Evolutionary conservation across 2,888 invertebrate species (phyloP).

Genomic region (Mythimna ferrago): DNA sequence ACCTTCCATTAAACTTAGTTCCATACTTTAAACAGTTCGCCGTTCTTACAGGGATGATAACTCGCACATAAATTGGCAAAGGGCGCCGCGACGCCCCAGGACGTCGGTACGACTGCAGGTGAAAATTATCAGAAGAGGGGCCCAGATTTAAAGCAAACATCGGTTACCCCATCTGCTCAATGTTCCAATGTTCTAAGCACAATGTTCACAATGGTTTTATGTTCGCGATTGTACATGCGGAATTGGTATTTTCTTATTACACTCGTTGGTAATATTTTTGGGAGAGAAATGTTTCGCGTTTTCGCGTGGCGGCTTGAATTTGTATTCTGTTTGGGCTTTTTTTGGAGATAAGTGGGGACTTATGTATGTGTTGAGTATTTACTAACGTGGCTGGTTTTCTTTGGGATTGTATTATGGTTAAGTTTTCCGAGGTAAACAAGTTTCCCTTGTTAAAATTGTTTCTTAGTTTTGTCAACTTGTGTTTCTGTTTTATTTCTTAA

Average conservation of each 20-base stretch:
- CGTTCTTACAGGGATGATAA: constrained; percentile 87
- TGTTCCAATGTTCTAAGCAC: constrained; percentile 62
- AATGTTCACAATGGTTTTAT: constrained; percentile 64
- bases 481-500: not conserved
- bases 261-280: constrained; percentile 60
- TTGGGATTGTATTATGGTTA: not conserved
- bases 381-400: not conserved
- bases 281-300: constrained; percentile 47
- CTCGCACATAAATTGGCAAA: constrained; percentile 85
- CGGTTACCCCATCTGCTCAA: constrained; percentile 67
- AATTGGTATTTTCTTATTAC: constrained; percentile 67
- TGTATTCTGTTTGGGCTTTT: constrained; percentile 45
- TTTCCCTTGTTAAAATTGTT: not conserved
- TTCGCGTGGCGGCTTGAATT: constrained; percentile 44
- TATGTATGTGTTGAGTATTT: constrained; percentile 21
- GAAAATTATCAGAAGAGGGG: constrained; percentile 88
- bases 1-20: constrained; percentile 71
- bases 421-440: not conserved
- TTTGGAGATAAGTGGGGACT: constrained; percentile 54
- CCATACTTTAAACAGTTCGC: constrained; percentile 72
- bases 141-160: constrained; percentile 88
- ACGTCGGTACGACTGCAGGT: constrained; percentile 78
- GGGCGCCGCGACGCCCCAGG: constrained; percentile 67
- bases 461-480: too few relatives aligned
- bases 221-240: constrained; percentile 60